Evolutionary conservation across 1,140 invertebrate species (phyloP).

Genomic region (Drosophila tani): DNA sequence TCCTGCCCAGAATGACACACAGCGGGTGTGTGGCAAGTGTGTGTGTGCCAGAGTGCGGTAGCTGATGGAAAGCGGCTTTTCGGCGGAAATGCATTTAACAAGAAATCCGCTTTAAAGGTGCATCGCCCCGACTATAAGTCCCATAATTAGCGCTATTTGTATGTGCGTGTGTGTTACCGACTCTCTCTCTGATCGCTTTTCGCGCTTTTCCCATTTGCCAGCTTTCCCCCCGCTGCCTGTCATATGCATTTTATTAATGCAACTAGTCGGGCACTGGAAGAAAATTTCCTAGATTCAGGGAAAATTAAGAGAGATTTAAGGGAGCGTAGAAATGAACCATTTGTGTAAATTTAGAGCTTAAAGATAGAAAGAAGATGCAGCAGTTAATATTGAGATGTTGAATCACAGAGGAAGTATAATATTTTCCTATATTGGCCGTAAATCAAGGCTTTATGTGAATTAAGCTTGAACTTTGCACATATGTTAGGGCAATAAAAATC

Average conservation of each 20-base stretch:
- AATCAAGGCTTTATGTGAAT: not conserved
- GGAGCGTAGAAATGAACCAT: not conserved
- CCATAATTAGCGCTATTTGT: slow-evolving; percentile 61
- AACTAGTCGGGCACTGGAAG: slow-evolving; percentile 17
- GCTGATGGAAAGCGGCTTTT: slow-evolving; percentile 64
- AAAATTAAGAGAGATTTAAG: not conserved
- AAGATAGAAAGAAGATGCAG: not conserved
- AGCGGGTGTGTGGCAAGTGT: slow-evolving; percentile 7
- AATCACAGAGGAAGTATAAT: too few relatives aligned
- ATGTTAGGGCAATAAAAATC: not conserved
- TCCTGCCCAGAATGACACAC: slow-evolving; percentile 10
- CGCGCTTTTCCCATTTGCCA: not conserved
- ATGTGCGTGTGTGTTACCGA: not conserved
- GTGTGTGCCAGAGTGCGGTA: not conserved
- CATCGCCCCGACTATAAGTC: slow-evolving; percentile 41
- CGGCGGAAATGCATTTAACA: slow-evolving; percentile 60
- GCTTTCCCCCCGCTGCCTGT: not conserved
- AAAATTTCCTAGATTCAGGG: not conserved
- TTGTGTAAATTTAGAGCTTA: too few relatives aligned
- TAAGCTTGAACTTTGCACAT: not conserved
- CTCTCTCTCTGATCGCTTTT: not conserved
- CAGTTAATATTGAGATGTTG: too few relatives aligned
- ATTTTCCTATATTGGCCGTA: not conserved
- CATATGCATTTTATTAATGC: slow-evolving; percentile 47
- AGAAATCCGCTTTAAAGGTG: slow-evolving; percentile 53